A percentile compares a stretch with the other conserved stretches of the same genome.
These are phyloP conservation scores for Platynereis dumerilii DNA, from an alignment of 2,888 invertebrate species.

Conservation along the genomic window DNA sequence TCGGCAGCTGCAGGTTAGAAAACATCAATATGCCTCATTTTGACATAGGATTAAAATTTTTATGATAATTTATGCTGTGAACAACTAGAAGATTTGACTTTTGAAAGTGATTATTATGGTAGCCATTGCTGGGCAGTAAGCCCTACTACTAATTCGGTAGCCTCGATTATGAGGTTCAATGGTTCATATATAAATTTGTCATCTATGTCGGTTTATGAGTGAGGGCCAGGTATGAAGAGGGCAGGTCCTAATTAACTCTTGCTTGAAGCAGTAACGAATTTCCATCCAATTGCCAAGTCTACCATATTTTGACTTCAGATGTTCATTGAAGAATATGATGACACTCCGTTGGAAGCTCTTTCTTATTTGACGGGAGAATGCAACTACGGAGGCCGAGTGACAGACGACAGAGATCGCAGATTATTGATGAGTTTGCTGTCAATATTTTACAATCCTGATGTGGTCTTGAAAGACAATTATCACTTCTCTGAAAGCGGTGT, in stretches of 20 bases:
- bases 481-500: slow-evolving; percentile 54
- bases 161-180: no score
- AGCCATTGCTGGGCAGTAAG: no score
- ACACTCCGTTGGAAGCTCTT: slow-evolving; percentile 60
- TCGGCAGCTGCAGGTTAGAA: slow-evolving; percentile 59
- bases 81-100: not conserved
- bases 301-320: no score
- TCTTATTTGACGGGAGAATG: slow-evolving; percentile 62
- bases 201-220: no score
- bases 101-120: not conserved
- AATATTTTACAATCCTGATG: slow-evolving; percentile 54
- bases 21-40: no score
- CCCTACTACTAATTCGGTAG: no score
- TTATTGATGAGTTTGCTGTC: slow-evolving; percentile 57
- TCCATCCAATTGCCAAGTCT: no score
- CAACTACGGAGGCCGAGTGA: slow-evolving; percentile 63
- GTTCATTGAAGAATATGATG: slow-evolving; percentile 51
- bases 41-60: not conserved
- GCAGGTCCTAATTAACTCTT: no score
- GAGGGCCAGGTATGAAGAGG: no score
- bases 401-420: slow-evolving; percentile 60
- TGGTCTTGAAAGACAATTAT: slow-evolving; percentile 51
- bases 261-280: no score
- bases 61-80: not conserved
- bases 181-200: no score